Evolutionary conservation across 2,113 vertebrate genomes (phyloP).

Genomic region (Donacobius atricapilla): DNA sequence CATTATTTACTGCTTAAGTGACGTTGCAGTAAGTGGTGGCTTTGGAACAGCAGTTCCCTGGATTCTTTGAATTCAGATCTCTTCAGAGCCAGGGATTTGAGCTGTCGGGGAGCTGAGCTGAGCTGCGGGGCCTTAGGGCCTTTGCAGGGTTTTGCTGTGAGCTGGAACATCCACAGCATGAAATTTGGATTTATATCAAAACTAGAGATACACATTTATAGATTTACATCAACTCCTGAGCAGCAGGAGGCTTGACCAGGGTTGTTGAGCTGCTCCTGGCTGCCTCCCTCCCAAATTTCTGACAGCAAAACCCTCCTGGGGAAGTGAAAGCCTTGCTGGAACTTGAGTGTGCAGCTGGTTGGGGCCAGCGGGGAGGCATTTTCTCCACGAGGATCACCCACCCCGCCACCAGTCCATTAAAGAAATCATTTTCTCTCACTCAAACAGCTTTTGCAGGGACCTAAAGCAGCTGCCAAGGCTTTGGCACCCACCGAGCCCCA

Average conservation of each 20-base stretch:
- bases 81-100: not conserved
- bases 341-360: not conserved
- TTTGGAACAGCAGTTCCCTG: not conserved
- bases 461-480: not conserved
- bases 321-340: not conserved
- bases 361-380: not conserved
- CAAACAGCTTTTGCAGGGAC: not conserved
- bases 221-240: not conserved
- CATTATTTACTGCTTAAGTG: not conserved
- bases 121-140: not conserved
- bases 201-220: not conserved
- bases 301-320: not conserved
- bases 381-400: not conserved
- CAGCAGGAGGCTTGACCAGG: not conserved
- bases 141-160: not conserved
- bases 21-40: not conserved
- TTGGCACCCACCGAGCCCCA: not conserved
- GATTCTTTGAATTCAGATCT: not conserved
- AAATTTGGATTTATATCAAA: not conserved
- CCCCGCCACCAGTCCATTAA: rapidly evolving
- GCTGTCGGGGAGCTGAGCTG: not conserved
- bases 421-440: not conserved
- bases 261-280: not conserved
- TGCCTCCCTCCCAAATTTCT: not conserved
- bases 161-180: not conserved